A percentile compares a stretch with the other conserved stretches of the same genome.
Conservation (phyloP, 1,140 invertebrate genomes). For the Orchesella cincta region DNA sequence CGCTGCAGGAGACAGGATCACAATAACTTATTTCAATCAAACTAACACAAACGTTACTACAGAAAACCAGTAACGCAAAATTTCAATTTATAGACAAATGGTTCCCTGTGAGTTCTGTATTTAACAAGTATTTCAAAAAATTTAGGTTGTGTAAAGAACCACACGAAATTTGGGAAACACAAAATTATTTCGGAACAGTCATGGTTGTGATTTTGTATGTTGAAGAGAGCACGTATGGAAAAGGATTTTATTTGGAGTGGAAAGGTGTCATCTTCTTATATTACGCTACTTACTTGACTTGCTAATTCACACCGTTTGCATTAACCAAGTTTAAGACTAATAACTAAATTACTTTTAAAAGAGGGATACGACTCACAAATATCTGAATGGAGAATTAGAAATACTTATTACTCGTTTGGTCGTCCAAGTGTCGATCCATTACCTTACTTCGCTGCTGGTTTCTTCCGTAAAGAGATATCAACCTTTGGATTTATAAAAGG, state of each 20-base stretch:
- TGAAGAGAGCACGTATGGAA: background rate
- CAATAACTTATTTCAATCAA: background rate
- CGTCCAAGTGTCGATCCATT: background rate
- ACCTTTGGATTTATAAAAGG: conserved; percentile 1
- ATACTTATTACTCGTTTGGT: background rate
- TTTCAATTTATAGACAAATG: background rate
- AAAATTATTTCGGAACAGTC: background rate
- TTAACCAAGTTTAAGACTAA: too few species aligned
- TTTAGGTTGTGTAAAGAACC: background rate
- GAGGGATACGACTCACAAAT: background rate
- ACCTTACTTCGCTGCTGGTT: conserved; percentile 20
- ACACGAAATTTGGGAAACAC: background rate
- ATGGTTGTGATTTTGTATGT: background rate
- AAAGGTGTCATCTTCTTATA: too few species aligned
- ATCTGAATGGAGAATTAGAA: background rate
- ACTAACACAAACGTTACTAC: background rate
- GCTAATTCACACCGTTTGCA: too few species aligned
- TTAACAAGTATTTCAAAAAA: too few species aligned
- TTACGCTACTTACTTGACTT: too few species aligned
- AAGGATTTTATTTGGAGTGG: conserved; percentile 14
- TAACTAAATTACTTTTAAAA: too few species aligned
- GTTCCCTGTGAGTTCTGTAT: too few species aligned
- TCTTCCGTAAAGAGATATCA: background rate
- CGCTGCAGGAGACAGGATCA: background rate
- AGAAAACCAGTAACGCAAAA: background rate